Conservation (phyloP, 92 coral and sea anemone species). For the Meandrina meandrites region DNA sequence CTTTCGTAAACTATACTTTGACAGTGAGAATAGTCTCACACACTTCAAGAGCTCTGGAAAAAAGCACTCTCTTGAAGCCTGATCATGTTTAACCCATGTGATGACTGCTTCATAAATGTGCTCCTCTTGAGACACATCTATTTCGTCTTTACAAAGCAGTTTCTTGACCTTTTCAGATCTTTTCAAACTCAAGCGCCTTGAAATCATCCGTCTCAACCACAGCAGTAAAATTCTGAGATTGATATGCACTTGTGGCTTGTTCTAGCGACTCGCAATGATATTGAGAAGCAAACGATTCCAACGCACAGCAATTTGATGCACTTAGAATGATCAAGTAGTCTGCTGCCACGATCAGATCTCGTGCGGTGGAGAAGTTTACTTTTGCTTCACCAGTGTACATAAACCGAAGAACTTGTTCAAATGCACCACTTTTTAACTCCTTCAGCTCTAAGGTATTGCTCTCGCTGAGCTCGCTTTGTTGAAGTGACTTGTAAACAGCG, state of each 20-base stretch:
- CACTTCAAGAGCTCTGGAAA: background rate
- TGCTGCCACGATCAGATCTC: background rate
- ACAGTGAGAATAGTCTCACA: background rate
- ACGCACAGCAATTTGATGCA: background rate
- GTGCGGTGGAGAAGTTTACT: background rate
- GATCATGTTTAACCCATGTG: background rate
- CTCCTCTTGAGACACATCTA: background rate
- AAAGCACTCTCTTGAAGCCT: background rate
- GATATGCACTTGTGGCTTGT: background rate
- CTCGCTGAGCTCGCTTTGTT: background rate
- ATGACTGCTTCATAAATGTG: background rate
- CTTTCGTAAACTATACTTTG: background rate
- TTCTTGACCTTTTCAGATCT: background rate
- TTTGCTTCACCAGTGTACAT: conserved; percentile 15
- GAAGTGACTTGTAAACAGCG: background rate
- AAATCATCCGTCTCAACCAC: conserved; percentile 9
- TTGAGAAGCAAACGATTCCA: background rate
- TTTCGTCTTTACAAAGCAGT: background rate
- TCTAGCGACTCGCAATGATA: background rate
- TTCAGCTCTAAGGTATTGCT: background rate
- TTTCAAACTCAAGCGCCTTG: background rate
- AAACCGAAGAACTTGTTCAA: background rate
- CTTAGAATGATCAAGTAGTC: background rate
- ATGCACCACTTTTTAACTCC: background rate
- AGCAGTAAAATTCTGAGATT: background rate